A percentile compares a stretch with the other conserved stretches of the same genome.
These are phyloP conservation scores for Coranthus polyacanthus DNA, from an alignment of 2,797 vertebrate species.

Conservation along the genomic window DNA sequence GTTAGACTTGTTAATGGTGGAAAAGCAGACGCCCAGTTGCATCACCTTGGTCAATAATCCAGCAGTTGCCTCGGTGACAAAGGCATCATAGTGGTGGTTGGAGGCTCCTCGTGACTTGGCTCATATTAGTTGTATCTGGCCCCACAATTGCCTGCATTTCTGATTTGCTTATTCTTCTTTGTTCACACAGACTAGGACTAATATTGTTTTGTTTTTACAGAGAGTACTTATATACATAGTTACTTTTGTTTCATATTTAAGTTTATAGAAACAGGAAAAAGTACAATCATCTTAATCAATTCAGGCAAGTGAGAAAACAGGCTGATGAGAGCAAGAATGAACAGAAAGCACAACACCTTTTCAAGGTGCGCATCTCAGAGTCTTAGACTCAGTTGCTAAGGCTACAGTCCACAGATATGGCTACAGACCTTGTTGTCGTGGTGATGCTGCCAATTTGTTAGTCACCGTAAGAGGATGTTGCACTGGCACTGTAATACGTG, in stretches of 20 bases:
- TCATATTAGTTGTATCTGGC: conserved; percentile 35
- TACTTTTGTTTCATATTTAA: too few relatives aligned
- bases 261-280: too few relatives aligned
- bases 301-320: too few relatives aligned
- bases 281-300: too few relatives aligned
- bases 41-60: conserved; percentile 22
- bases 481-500: conserved; percentile 11
- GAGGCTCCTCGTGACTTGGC: conserved; percentile 22
- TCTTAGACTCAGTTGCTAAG: conserved; percentile 64
- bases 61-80: conserved; percentile 49
- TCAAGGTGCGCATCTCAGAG: conserved; percentile 53
- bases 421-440: conserved; percentile 68
- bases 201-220: too few relatives aligned
- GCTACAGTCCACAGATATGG: conserved; percentile 60
- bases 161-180: too few relatives aligned
- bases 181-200: too few relatives aligned
- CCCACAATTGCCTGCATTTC: not conserved
- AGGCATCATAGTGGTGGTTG: conserved; percentile 14
- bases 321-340: conserved; percentile 5
- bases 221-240: too few relatives aligned
- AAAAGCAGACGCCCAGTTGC: conserved; percentile 5
- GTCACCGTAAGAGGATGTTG: conserved; percentile 33
- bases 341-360: conserved; percentile 41
- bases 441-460: conserved; percentile 46
- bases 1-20: not conserved